Percentiles rank a stretch among this genome's conserved stretches.
phyloP scores from a whole-genome alignment of 64 coral and sea anemone genomes.

The Acropora yongei region DNA sequence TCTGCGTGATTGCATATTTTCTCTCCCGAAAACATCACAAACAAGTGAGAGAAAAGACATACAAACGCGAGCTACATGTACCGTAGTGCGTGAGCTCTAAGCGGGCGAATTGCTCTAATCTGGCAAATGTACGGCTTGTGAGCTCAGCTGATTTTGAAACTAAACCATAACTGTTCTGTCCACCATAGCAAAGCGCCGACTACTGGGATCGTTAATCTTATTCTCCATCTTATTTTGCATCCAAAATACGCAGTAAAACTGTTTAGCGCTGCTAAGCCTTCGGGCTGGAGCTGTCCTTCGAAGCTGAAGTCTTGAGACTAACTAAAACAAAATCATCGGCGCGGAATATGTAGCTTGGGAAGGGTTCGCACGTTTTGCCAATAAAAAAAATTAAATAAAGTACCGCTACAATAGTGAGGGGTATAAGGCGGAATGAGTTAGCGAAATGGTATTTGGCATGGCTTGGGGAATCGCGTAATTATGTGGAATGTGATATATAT shows the following conservation, averaged over 20 bases:
- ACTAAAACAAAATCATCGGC: conserved; percentile 4
- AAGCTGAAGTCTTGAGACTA: too few species aligned
- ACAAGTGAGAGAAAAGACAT: not conserved
- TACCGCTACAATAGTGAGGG: too few species aligned
- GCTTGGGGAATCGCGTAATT: too few species aligned
- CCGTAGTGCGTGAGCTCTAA: not conserved
- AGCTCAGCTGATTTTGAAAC: not conserved
- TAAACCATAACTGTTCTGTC: not conserved
- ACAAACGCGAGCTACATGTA: not conserved
- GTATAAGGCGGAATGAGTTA: too few species aligned
- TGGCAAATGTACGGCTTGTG: not conserved
- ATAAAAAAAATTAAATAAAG: too few species aligned
- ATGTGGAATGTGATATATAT: too few species aligned
- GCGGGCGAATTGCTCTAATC: too few species aligned
- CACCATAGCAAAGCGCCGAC: not conserved
- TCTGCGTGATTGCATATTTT: not conserved
- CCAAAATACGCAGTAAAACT: not conserved
- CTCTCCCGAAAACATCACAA: conserved; percentile 26
- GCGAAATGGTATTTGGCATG: too few species aligned
- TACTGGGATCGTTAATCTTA: conserved; percentile 4
- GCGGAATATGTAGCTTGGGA: not conserved
- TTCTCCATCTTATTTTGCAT: not conserved
- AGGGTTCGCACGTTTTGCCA: too few species aligned
- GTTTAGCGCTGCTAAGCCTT: too few species aligned
- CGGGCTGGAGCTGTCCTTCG: too few species aligned